phyloP scores from a whole-genome alignment of 2,888 invertebrate genomes.

The Itoplectis maculator region DNA sequence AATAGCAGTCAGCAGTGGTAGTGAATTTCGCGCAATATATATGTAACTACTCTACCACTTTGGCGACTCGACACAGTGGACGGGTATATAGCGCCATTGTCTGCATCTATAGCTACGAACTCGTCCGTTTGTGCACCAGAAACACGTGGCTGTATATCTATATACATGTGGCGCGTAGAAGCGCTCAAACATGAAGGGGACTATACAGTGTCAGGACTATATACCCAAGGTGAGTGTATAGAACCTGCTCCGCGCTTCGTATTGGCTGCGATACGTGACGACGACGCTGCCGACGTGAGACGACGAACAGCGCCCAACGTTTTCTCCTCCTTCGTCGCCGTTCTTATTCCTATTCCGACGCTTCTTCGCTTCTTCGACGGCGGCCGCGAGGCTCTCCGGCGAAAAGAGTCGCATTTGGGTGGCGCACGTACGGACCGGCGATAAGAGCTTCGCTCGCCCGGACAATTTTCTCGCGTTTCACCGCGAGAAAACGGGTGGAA shows the following conservation, averaged over 20 bases:
- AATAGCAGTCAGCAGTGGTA: no score
- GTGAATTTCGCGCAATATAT: not conserved
- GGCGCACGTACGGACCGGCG: slow-evolving; percentile 20
- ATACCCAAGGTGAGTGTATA: not conserved
- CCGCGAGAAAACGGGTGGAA: not conserved
- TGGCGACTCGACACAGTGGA: not conserved
- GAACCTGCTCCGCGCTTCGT: not conserved
- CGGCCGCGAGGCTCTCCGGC: slow-evolving; percentile 18
- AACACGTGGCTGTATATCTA: slow-evolving; percentile 1
- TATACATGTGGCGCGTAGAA: slow-evolving; percentile 36
- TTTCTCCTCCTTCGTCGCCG: slow-evolving; percentile 24
- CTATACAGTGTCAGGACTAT: no score
- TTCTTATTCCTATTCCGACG: slow-evolving; percentile 4
- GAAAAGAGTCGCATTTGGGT: not conserved
- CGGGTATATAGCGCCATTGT: not conserved
- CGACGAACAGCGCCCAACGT: slow-evolving; percentile 29
- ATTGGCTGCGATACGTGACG: slow-evolving; percentile 32
- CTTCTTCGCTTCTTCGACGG: slow-evolving; percentile 3
- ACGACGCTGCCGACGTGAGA: slow-evolving; percentile 5
- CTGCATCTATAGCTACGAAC: not conserved
- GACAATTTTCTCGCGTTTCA: no score
- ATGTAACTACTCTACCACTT: not conserved
- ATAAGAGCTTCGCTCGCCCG: not conserved
- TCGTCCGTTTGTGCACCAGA: not conserved
- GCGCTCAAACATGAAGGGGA: slow-evolving; percentile 42